Base-by-base conservation (phyloP, 2,113 vertebrate genomes). In the Rhagologus leucostigma region DNA sequence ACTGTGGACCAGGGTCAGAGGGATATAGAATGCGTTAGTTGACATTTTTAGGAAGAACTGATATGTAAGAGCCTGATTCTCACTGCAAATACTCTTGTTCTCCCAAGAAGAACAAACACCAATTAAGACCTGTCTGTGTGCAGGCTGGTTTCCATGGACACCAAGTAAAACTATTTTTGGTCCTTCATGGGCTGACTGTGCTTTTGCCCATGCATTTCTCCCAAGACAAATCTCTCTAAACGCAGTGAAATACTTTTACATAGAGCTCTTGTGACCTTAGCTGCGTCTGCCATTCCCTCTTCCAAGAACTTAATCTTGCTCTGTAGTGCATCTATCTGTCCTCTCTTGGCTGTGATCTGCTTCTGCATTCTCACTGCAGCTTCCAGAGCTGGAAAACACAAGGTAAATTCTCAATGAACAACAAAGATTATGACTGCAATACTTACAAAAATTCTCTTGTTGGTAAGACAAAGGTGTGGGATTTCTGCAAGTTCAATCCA, bases 291-390 rank as follows among this genome's bases (percentile, higher is more conserved):
- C 83, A 98, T 84, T 4, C 94, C 97, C 56, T 99, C 98, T 98
- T 99, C 98, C 86, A 99, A 95, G 83, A 98, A 98, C 46, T 98
- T 98, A 75, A 99, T 98, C 96, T 97, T 98, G 97, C 97, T 97
- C 94, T 98, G 98, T 79, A 99, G 96, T 13, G 94, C 96, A 91
- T 99, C 98, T 16, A 98, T 98, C 83, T 99, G 98, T 78, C 98
- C 98, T 96, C 98, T 98, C 91, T 98, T 98, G 84, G 97, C 98
- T 35, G 98, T 99, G 95, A 99, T 98, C 95, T 98, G 98, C 96
- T 98, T 98, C 97, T 99, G 98, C 98, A 99, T 98, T 83, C 98
- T 97, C 94, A 97, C 87, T 63, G 99, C 98, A 93, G 98, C 97
- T 96, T 98, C 98, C 93, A 98, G 90, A 88, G 98, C 99, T 99